phyloP scores from a whole-genome alignment of 2,797 vertebrate species.

The Naso thynnoides region DNA sequence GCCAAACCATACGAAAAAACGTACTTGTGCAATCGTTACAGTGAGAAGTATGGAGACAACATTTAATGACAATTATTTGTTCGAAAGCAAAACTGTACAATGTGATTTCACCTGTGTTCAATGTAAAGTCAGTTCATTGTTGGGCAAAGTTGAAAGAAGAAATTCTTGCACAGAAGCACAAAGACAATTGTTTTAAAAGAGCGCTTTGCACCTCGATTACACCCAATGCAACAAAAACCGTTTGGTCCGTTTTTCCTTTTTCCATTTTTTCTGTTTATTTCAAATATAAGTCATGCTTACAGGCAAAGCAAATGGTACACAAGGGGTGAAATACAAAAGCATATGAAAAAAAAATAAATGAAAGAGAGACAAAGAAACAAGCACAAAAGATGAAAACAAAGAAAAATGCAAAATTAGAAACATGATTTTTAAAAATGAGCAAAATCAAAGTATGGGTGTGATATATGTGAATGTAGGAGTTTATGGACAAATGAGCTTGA shows the following conservation, averaged over 20 bases:
- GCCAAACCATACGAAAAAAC: background rate
- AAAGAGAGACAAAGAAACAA: conserved; percentile 42
- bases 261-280: conserved; percentile 65
- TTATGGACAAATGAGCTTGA: background rate
- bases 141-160: background rate
- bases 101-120: background rate
- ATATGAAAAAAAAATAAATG: conserved; percentile 33
- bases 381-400: conserved; percentile 52
- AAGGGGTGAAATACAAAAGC: conserved; percentile 45
- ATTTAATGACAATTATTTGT: background rate
- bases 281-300: conserved; percentile 74
- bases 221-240: conserved; percentile 49
- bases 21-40: background rate
- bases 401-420: conserved; percentile 66
- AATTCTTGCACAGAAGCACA: conserved; percentile 1
- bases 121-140: background rate
- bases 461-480: conserved; percentile 9
- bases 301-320: conserved; percentile 62
- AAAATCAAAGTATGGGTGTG: conserved; percentile 41
- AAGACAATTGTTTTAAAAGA: background rate
- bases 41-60: background rate
- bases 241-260: conserved; percentile 27
- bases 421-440: conserved; percentile 33
- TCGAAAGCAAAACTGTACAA: background rate
- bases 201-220: background rate